Evolutionary conservation across 1,140 invertebrate species (phyloP), one percentile per base, ranked within the genome.

Genomic region (Penaeus japonicus): DNA sequence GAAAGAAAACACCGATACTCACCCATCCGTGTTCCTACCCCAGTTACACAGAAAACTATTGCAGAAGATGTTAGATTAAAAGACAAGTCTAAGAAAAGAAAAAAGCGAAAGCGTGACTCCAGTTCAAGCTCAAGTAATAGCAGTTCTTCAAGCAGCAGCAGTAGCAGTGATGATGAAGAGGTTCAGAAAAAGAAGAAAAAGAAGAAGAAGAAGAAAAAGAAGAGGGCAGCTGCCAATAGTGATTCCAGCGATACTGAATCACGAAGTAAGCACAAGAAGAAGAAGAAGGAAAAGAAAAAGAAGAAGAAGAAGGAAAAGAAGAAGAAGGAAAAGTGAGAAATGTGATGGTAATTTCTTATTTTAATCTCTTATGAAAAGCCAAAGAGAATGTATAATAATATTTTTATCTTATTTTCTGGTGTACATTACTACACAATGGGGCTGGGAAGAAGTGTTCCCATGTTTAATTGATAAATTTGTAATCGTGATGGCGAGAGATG

Each of bases 241-340:
- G 86, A 88, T 20, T 88, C 86, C 27, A 88, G 86, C 62, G 86
- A 84, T 39, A 81, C 18, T 18, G 86, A 88, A 47, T 55, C 80
- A 4, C 81, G 83, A 27, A 88, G 80, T 47, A 88, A 88, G 32
- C 86, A 88, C 80, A 88, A 88, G 86, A 88, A 88, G 55, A 88
- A 47, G 80, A 88, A 88, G 81, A 88, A 88, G 35, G 86, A 88
- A 7, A 88, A 88, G 30, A 84, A 88, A 54, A 88, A 88, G 59
- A 88, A 88, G 78, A 84, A 65, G 59, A 84, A 84, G 73, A 88
- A 88, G 86, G 59, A 82, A 53, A 88, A 88, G 32, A 77, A 88
- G 12, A 88, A 88, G 55, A 88, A 62, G 32, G 81, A 77, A n/a
- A 82, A 88, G 12, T 73, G 32, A 27, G 27, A n/a, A 1, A 39